Conservation (phyloP, 2,888 invertebrate genomes). For the Caenorhabditis sp. region DNA sequence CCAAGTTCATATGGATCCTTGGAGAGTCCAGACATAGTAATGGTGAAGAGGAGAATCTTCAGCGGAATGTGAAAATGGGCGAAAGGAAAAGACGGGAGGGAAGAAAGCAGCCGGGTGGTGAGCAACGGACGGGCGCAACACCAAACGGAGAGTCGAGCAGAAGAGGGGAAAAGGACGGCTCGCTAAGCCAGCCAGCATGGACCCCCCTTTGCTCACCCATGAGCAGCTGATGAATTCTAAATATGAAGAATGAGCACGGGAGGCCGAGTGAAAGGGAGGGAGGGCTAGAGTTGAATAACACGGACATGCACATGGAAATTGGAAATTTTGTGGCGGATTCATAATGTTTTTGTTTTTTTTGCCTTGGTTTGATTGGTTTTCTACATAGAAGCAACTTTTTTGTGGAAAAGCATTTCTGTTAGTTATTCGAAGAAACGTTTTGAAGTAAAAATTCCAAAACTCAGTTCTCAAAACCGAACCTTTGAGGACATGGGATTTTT, state of each 20-base stretch:
- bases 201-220: not conserved
- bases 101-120: slow-evolving; percentile 29
- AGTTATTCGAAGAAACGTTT: too few relatives aligned
- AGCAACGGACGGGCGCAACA: slow-evolving; percentile 5
- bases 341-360: not conserved
- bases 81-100: slow-evolving; percentile 24
- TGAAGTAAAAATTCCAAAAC: too few relatives aligned
- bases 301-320: slow-evolving; percentile 6
- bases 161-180: slow-evolving; percentile 13
- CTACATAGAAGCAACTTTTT: not conserved
- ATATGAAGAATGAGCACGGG: slow-evolving; percentile 38
- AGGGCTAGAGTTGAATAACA: slow-evolving; percentile 16
- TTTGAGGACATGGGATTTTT: too few relatives aligned
- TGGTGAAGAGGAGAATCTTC: slow-evolving; percentile 21
- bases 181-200: not conserved
- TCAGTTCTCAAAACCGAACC: too few relatives aligned
- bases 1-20: slow-evolving; percentile 9
- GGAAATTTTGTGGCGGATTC: not conserved
- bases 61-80: slow-evolving; percentile 45
- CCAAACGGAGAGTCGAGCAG: slow-evolving; percentile 4
- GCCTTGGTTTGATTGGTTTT: not conserved
- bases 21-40: slow-evolving; percentile 42
- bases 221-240: slow-evolving; percentile 46
- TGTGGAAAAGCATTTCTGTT: too few relatives aligned
- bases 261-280: too few relatives aligned